These are phyloP conservation scores for Drosophila limbata DNA, from an alignment of 2,888 invertebrate species.

Conservation along the genomic window DNA sequence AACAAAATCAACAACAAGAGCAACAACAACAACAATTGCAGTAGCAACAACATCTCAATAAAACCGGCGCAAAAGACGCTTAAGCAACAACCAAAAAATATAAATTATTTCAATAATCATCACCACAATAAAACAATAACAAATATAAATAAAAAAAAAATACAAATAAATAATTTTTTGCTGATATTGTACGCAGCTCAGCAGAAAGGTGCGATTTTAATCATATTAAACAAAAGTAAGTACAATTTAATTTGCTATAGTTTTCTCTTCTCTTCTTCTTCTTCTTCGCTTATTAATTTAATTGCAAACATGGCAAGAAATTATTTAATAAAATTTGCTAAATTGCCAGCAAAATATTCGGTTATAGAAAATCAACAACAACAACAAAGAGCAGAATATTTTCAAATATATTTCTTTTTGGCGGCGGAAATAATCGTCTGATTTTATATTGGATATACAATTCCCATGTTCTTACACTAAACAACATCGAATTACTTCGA, in stretches of 20 bases:
- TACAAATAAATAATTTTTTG: slow-evolving; percentile 43
- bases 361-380: neutral
- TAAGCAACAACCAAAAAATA: slow-evolving; percentile 7
- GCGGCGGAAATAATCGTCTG: slow-evolving; percentile 73
- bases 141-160: slow-evolving; percentile 5
- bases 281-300: slow-evolving; percentile 16
- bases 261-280: neutral
- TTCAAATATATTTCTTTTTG: slow-evolving; percentile 40
- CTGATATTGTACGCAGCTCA: slow-evolving; percentile 56
- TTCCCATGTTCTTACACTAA: slow-evolving; percentile 28
- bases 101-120: slow-evolving; percentile 12
- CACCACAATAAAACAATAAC: slow-evolving; percentile 37
- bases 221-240: slow-evolving; percentile 37
- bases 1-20: slow-evolving; percentile 37
- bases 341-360: slow-evolving; percentile 29
- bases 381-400: slow-evolving; percentile 4
- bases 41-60: slow-evolving; percentile 15
- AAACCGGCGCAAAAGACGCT: slow-evolving; percentile 55
- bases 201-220: slow-evolving; percentile 68
- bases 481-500: slow-evolving; percentile 14
- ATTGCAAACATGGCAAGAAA: slow-evolving; percentile 43
- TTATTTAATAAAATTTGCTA: slow-evolving; percentile 18
- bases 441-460: slow-evolving; percentile 46
- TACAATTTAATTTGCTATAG: slow-evolving; percentile 6
- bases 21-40: slow-evolving; percentile 30